Evolutionary conservation across 2,113 vertebrate species (phyloP).

Genomic region (Menidia beryllina): DNA sequence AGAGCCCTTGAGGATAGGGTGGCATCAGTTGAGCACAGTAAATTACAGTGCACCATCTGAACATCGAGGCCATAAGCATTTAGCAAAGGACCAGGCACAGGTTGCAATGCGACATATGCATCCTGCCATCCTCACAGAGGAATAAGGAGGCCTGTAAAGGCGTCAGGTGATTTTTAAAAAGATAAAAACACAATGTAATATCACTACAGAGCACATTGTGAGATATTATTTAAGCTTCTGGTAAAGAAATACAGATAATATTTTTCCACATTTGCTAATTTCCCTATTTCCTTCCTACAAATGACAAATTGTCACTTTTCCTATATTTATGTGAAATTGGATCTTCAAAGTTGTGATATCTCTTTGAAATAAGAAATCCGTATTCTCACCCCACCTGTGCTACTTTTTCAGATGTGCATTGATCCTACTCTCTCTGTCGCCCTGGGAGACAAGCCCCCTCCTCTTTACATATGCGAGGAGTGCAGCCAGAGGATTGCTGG

Average conservation of each 20-base stretch:
- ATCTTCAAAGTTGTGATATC: not conserved
- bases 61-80: constrained; percentile 62
- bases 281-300: too few species aligned
- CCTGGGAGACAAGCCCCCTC: constrained; percentile 98
- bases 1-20: constrained; percentile 68
- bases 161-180: constrained; percentile 12
- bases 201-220: not conserved
- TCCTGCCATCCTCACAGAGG: constrained; percentile 49
- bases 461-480: constrained; percentile 97
- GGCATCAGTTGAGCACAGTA: constrained; percentile 67
- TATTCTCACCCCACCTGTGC: constrained; percentile 27
- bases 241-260: too few species aligned
- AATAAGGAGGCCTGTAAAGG: constrained; percentile 31
- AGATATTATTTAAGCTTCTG: not conserved
- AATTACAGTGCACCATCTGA: constrained; percentile 75
- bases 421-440: constrained; percentile 96
- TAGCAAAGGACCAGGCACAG: constrained; percentile 53
- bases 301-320: too few species aligned
- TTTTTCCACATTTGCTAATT: too few species aligned
- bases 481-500: constrained; percentile 98
- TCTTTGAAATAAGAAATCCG: not conserved
- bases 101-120: constrained; percentile 70
- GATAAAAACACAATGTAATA: not conserved
- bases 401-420: constrained; percentile 94
- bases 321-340: constrained; percentile 12